Evolutionary conservation across 2,797 vertebrate species (phyloP), one percentile per base, ranked within the genome.

Genomic region (Euthynnus affinis): DNA sequence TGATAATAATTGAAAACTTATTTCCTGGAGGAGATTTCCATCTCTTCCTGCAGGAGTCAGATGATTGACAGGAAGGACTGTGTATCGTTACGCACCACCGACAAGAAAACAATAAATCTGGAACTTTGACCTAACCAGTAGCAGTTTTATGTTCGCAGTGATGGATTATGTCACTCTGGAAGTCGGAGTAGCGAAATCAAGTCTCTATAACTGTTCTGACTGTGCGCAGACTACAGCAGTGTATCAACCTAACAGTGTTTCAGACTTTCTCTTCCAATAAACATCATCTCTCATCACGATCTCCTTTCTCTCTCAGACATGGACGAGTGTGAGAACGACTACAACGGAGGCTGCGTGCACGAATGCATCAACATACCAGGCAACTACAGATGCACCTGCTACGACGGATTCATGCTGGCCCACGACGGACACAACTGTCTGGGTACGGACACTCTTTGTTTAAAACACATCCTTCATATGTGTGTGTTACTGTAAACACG

Each of bases 351-450:
- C 72, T 99, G 98, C 10, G 98, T 99, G 62, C 98, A 99, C 0
- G 98, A 99, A 82, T 99, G 98, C 83, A 98, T 99, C 95, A 99
- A 99, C 93, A 99, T 99, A 84, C 98, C 98, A 0, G 98, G 98
- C 7, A 99, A 99, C 96, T 99, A 99, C 95, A 93, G 98, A 71
- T 99, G 98, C 81, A 99, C 97, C 0, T 99, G 98, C 93, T 99
- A 98, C 0, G 98, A 99, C 40, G 98, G 98, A 3, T 99, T 99
- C 95, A 99, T 97, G 97, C 87, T 99, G 90, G 97, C 98, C 3
- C 96, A 99, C 0, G 98, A 99, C 0, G 98, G 98, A 85, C 98
- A 99, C 95, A 99, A 99, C 94, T 99, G 98, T 72, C 91, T 97
- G 52, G 98, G 98, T 99, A 91, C 95, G 96, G 93, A 13, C 89